phyloP scores from a whole-genome alignment of 2,888 invertebrate species.

The Pteria penguin region DNA sequence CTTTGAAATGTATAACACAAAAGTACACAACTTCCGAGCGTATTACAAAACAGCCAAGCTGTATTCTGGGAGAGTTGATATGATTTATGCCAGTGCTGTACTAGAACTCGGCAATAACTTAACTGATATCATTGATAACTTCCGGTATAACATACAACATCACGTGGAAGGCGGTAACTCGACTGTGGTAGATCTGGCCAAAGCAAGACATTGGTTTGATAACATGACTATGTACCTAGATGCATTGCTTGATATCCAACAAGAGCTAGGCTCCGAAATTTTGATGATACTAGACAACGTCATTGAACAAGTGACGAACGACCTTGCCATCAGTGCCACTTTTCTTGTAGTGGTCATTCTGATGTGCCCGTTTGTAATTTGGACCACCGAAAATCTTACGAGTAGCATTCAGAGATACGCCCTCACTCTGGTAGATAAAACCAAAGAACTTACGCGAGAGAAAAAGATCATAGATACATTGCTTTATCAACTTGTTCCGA shows the following conservation, averaged over 20 bases:
- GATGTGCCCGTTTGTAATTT: constrained; percentile 71
- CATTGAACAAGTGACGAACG: constrained; percentile 33
- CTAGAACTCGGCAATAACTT: constrained; percentile 81
- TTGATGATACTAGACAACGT: constrained; percentile 31
- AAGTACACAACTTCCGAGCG: constrained; percentile 36
- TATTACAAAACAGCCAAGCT: constrained; percentile 90
- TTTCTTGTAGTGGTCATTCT: constrained; percentile 68
- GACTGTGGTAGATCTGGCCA: constrained; percentile 85
- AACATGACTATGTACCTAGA: constrained; percentile 90
- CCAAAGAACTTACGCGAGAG: constrained; percentile 63
- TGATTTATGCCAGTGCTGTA: constrained; percentile 85
- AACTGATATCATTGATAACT: constrained; percentile 85
- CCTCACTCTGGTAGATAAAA: constrained; percentile 68
- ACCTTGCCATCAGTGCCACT: constrained; percentile 82
- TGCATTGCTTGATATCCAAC: constrained; percentile 86
- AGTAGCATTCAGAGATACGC: constrained; percentile 73
- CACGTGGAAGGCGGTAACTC: constrained; percentile 80
- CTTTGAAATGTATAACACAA: constrained; percentile 87
- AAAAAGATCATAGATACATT: constrained; percentile 67
- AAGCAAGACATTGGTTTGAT: constrained; percentile 91
- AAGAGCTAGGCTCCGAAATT: constrained; percentile 34
- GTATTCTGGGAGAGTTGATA: constrained; percentile 87
- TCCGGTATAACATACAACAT: constrained; percentile 82
- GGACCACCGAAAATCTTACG: constrained; percentile 60
- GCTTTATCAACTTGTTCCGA: constrained; percentile 70